Base-by-base conservation (phyloP, 2,797 vertebrate species). In the Microctenopoma stevenorrisi region DNA sequence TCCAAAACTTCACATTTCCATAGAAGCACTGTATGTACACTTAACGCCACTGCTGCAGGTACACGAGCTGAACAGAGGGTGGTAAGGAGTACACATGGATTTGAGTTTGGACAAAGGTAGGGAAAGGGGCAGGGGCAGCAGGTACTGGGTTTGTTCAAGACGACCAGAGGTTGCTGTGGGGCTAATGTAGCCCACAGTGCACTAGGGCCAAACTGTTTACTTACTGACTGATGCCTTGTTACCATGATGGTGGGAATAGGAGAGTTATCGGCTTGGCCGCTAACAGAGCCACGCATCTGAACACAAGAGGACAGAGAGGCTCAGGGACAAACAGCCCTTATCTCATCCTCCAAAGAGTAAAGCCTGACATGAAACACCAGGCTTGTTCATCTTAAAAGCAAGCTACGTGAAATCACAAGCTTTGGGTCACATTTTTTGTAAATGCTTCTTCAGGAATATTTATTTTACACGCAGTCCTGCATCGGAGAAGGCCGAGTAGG, bases 221-320 rank as follows among this genome's bases (percentile, higher is more conserved):
- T 94, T 94, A 94, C 93, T 92, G 91, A 88, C 80, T 78, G 86
- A 78, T 94, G 92, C 87, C 91, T 92, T 79, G 93, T 94, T 88
- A 94, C 87, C 85, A 68, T 93, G 90, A 94, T 91, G 91, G 88
- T 89, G 83, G 94, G 94, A 90, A 94, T 93, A 82, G 91, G 84
- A 85, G 91, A 86, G 84, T 88, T 93, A 92, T 88, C 80, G 57
- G 90, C 89, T 86, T 87, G 85, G 86, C 86, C 64, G 42, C 88
- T 94, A 92, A 94, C 86, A 87, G 88, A 89, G 89, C 83, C 88
- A 86, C 89, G 86, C 76, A 93, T 94, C 94, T 95, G 92, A 92
- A 93, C 86, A 93, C 91, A 94, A 93, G 88, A 94, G 90, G 88
- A 94, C 89, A 94, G 85, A 91, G 80, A 92, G 82, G 89, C 92